Evolutionary conservation across 2,797 vertebrate species (phyloP).

Genomic region (Catamblyrhynchus diadema): DNA sequence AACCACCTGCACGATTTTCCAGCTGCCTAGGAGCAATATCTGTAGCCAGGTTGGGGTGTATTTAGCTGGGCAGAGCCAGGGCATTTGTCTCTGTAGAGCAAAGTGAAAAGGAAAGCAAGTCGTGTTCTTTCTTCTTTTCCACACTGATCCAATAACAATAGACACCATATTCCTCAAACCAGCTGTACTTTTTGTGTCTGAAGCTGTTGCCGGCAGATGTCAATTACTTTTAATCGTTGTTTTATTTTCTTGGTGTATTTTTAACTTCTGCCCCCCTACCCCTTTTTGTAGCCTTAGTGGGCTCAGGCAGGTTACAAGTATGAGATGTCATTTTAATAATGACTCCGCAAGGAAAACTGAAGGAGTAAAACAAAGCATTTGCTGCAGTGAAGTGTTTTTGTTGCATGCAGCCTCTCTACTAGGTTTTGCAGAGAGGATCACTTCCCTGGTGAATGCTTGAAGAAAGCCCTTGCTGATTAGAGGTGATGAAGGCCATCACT

Average conservation of each 20-base stretch:
- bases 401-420: background rate
- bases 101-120: background rate
- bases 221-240: background rate
- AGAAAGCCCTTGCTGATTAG: slow-evolving; percentile 20
- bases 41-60: background rate
- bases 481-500: background rate
- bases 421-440: background rate
- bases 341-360: background rate
- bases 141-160: background rate
- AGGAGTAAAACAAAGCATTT: background rate
- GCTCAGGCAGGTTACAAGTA: background rate
- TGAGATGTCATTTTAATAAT: background rate
- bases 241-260: background rate
- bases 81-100: background rate
- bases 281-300: background rate
- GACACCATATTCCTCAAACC: background rate
- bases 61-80: background rate
- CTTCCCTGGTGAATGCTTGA: background rate
- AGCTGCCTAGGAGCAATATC: background rate
- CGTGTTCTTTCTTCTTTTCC: background rate
- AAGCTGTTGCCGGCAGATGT: background rate
- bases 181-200: background rate
- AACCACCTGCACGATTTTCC: background rate
- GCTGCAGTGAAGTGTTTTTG: background rate
- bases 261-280: background rate